Base-by-base conservation (phyloP, 2,888 invertebrate species). In the Brachypalpus laphriformis region DNA sequence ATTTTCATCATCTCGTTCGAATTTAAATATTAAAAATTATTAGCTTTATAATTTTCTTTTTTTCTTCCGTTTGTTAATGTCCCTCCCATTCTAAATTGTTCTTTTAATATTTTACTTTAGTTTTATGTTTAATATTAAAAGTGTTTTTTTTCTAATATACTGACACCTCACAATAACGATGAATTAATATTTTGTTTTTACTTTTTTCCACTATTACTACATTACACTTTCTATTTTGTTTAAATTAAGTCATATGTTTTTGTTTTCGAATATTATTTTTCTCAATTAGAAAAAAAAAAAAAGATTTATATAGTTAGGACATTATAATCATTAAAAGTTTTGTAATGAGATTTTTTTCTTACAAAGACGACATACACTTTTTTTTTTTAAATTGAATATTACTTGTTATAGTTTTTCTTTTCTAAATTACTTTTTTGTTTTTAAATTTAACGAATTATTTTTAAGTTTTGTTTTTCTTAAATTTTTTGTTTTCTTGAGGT, bases 401-500 rank as follows among this genome's bases (percentile, higher is more conserved):
- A 77, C 14, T 70, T 82, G 66, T 70, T 54, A 65, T 86, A 51
- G 61, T 63, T 78, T 56, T 31, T 83, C 66, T 31, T 83, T 78
- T 68, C 70, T 68, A 75, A 59, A 76, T 80, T 57, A 66, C 56
- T 54, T n/a, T n/a, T 61, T 16, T 76, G 75, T 16, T 22, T 34
- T 28, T 61, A 76, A 20, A 80, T 71, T 65, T 34, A 76, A 80
- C 61, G 86, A 87, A 68, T 82, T 82, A 59, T 61, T 47, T 51
- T 49, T 40, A 40, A 14, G 40, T n/a, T 42, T 78, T 83, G 66
- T 68, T 82, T 86, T 70, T 61, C 57, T 77, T 68, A 51, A 82
- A 71, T 51, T 78, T 87, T 83, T 80, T 82, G 16, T 51, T 85
- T 87, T 89, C 81, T 89, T 91, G 91, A 91, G 91, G 91, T 91